Evolutionary conservation across 2,888 invertebrate species (phyloP).

Genomic region (Lithophane leautieri): DNA sequence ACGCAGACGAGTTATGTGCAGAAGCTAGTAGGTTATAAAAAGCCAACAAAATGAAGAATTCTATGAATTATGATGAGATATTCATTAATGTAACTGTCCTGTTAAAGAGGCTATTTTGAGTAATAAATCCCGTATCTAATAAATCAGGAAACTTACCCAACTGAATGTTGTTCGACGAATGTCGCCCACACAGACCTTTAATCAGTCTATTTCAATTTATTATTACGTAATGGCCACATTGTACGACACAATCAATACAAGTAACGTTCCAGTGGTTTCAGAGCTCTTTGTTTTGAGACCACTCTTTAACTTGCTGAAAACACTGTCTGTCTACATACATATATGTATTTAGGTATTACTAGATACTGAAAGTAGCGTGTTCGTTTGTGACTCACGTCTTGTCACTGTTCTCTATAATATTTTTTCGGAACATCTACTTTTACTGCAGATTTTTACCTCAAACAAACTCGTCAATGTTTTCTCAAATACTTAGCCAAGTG

Average conservation of each 20-base stretch:
- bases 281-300: slow-evolving; percentile 16
- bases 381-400: too few species aligned
- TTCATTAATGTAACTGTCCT: background rate
- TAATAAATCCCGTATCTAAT: slow-evolving; percentile 25
- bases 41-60: background rate
- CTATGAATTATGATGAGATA: background rate
- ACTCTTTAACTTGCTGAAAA: slow-evolving; percentile 4
- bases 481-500: background rate
- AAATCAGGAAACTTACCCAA: slow-evolving; percentile 32
- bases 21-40: background rate
- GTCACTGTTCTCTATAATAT: background rate
- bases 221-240: slow-evolving; percentile 39
- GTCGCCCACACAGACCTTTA: slow-evolving; percentile 48
- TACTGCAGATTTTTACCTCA: slow-evolving; percentile 10
- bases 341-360: background rate
- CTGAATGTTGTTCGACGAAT: slow-evolving; percentile 28
- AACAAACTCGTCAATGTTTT: slow-evolving; percentile 13
- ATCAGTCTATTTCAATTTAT: slow-evolving; percentile 54
- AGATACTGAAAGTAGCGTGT: slow-evolving; percentile 14
- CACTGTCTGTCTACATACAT: background rate
- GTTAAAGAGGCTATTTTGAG: background rate
- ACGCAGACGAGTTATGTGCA: too few species aligned
- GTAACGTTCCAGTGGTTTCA: slow-evolving; percentile 24
- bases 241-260: slow-evolving; percentile 39
- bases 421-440: slow-evolving; percentile 23